Evolutionary conservation across 2,888 invertebrate species (phyloP), one percentile per base, ranked within the genome.

Genomic region (Sarcophaga carnaria): DNA sequence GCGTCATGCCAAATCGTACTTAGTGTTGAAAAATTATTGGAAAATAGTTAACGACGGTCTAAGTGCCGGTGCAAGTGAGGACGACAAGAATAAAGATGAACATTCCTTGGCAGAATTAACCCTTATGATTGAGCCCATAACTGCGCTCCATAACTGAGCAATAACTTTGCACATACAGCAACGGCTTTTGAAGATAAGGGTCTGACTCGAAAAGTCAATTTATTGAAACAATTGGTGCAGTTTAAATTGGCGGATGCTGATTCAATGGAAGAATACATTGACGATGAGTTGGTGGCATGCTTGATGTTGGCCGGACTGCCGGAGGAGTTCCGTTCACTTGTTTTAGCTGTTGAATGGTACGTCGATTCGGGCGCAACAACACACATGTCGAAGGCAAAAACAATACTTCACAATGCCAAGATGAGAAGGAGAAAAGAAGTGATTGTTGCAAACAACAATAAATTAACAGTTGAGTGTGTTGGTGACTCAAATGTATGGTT

Each of bases 211-310:
- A 17, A 77, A 14, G 84, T 84, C 12, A 72, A 27, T 4, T 27
- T 27, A 27, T 27, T 27, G 3, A 27, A 27, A 4, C 27, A 27
- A 27, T 3, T 4, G 3, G 27, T 27, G 3, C 27, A 27, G 27
- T 87, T 59, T 0, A 80, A 88, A 74, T 69, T 89, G 45, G 84
- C 81, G 14, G 88, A 87, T 12, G 6, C 83, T 14, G 85, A 85
- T 3, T 59, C 82, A 22, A 79, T 83, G 20, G 77, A 83, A 4
- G 85, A 84, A 83, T 85, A 83, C 72, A 81, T 80, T 64, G 74
- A 80, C 71, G 49, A 64, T n/a, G n/a, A n/a, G n/a, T n/a, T n/a
- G n/a, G n/a, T n/a, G n/a, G n/a, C n/a, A n/a, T n/a, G n/a, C n/a
- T n/a, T n/a, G n/a, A n/a, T n/a, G n/a, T n/a, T n/a, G n/a, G n/a